Evolutionary conservation across 2,113 vertebrate species (phyloP).

Genomic region (Cryptoleucopteryx plumbea): DNA sequence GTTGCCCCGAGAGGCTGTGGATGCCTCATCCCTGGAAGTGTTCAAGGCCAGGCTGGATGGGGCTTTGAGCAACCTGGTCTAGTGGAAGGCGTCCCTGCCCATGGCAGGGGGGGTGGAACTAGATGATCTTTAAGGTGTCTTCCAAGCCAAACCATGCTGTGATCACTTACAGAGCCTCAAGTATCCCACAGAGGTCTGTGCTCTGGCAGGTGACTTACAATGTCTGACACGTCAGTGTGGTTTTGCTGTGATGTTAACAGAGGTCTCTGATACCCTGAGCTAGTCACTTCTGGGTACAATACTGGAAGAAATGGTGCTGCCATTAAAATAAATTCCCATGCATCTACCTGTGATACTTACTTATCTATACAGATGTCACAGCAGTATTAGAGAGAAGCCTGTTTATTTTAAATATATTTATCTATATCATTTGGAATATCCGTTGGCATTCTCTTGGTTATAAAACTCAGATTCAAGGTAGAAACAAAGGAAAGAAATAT

Average conservation of each 20-base stretch:
- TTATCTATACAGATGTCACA: not conserved
- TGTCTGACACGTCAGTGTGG: rapidly evolving
- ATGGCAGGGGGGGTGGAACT: rapidly evolving
- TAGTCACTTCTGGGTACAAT: not conserved
- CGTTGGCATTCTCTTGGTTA: not conserved
- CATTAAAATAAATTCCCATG: not conserved
- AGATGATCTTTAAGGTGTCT: not conserved
- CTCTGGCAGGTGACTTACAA: not conserved
- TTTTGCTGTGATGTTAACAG: not conserved
- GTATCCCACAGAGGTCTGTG: not conserved
- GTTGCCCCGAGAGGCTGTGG: not conserved
- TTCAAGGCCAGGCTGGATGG: not conserved
- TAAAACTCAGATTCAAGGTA: not conserved
- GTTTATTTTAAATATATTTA: not conserved
- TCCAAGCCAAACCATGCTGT: not conserved
- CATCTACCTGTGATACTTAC: not conserved
- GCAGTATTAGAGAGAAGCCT: not conserved
- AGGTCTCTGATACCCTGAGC: not conserved
- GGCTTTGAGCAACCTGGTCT: not conserved
- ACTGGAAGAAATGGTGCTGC: not conserved
- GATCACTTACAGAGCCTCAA: not conserved
- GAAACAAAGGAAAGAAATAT: not conserved
- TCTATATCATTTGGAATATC: not conserved
- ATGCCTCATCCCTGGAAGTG: not conserved
- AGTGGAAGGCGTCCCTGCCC: not conserved